Evolutionary conservation across 2,113 vertebrate species (phyloP).

Genomic region (Xiphias gladius): DNA sequence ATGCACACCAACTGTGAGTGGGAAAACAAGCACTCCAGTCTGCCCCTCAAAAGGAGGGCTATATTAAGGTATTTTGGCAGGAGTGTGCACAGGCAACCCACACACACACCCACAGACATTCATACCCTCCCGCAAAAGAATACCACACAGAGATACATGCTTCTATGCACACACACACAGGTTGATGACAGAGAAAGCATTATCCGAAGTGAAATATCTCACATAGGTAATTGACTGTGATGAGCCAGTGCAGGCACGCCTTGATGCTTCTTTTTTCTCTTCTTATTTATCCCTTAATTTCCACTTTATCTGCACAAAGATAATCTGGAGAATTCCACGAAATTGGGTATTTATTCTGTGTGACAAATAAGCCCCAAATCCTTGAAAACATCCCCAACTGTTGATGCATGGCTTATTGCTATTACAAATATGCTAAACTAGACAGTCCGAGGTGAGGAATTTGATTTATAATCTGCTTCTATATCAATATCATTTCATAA

Average conservation of each 20-base stretch:
- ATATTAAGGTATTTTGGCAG: slow-evolving; percentile 65
- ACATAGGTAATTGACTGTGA: slow-evolving; percentile 71
- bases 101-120: slow-evolving; percentile 39
- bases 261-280: slow-evolving; percentile 28
- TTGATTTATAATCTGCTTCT: slow-evolving; percentile 47
- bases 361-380: slow-evolving; percentile 58
- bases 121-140: slow-evolving; percentile 39
- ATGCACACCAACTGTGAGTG: slow-evolving; percentile 69
- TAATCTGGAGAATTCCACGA: slow-evolving; percentile 60
- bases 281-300: slow-evolving; percentile 65
- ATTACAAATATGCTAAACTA: slow-evolving; percentile 64
- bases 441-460: slow-evolving; percentile 49
- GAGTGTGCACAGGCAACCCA: slow-evolving; percentile 52
- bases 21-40: slow-evolving; percentile 65
- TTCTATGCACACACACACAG: slow-evolving; percentile 26
- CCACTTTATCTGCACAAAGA: slow-evolving; percentile 49
- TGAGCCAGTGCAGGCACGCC: slow-evolving; percentile 60
- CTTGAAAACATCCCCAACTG: slow-evolving; percentile 46
- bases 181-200: slow-evolving; percentile 62
- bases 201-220: slow-evolving; percentile 61
- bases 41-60: slow-evolving; percentile 53
- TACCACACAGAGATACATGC: slow-evolving; percentile 27
- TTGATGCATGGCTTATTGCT: slow-evolving; percentile 43
- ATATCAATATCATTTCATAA: slow-evolving; percentile 32
- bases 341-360: slow-evolving; percentile 46